Evolutionary conservation across 2,113 vertebrate species (phyloP).

Genomic region (Labeo rohita): DNA sequence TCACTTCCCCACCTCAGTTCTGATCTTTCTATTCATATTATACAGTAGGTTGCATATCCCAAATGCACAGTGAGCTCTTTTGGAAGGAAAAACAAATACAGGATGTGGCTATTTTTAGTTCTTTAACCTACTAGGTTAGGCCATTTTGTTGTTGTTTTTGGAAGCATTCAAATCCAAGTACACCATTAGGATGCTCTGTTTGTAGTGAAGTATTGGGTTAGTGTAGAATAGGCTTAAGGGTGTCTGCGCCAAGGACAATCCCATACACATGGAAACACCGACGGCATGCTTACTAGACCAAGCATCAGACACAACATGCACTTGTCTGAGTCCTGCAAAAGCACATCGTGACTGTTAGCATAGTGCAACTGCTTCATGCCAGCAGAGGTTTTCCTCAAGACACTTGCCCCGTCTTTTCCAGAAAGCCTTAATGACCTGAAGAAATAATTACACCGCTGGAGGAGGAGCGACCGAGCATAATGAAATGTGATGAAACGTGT

Average conservation of each 20-base stretch:
- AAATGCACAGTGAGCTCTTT: background rate
- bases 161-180: background rate
- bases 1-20: constrained; percentile 1
- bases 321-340: constrained; percentile 4
- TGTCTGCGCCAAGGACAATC: constrained; percentile 28
- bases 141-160: background rate
- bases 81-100: background rate
- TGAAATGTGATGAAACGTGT: constrained; percentile 33
- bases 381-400: constrained; percentile 17
- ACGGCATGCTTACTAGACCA: constrained; percentile 13
- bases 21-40: background rate
- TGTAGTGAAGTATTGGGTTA: constrained; percentile 17
- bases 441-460: constrained; percentile 27
- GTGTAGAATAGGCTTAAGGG: constrained; percentile 23
- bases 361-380: background rate
- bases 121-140: background rate
- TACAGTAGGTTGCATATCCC: background rate
- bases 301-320: background rate
- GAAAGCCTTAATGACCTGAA: constrained; percentile 13
- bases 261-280: constrained; percentile 9
- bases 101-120: background rate
- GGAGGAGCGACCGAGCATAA: background rate
- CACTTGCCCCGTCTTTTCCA: background rate
- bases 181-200: constrained; percentile 15
- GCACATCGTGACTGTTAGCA: background rate